Evolutionary conservation across 1,140 invertebrate species (phyloP).

Genomic region (Pteromalus puparum): DNA sequence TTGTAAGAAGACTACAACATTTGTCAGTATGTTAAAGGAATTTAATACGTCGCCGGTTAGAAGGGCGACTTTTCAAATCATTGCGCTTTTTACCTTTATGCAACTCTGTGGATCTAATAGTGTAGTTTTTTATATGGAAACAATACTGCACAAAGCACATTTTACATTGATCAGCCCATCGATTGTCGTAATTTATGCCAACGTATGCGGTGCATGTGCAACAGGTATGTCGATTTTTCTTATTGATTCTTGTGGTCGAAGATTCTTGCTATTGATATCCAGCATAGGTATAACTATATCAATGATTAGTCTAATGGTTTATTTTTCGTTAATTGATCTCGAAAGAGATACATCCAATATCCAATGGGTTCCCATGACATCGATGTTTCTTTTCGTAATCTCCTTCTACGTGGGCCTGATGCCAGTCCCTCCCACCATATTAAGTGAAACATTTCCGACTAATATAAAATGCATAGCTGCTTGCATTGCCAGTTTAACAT

Average conservation of each 20-base stretch:
- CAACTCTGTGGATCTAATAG: constrained; percentile 85
- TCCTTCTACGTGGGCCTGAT: constrained; percentile 77
- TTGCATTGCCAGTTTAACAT: constrained; percentile 81
- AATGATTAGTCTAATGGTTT: constrained; percentile 77
- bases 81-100: constrained; percentile 83
- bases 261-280: constrained; percentile 80
- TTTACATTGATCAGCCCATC: constrained; percentile 70
- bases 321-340: constrained; percentile 78
- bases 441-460: constrained; percentile 83
- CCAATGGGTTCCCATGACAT: constrained; percentile 55
- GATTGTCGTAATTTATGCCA: constrained; percentile 80
- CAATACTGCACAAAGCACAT: constrained; percentile 80
- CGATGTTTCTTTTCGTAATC: constrained; percentile 48
- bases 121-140: constrained; percentile 83
- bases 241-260: constrained; percentile 84
- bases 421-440: constrained; percentile 82
- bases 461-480: constrained; percentile 81
- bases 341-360: constrained; percentile 64
- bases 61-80: constrained; percentile 79
- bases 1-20: not conserved
- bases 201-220: constrained; percentile 78
- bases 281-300: constrained; percentile 73
- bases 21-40: constrained; percentile 23
- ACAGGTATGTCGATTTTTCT: constrained; percentile 75
- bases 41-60: constrained; percentile 59